Evolutionary conservation across 1,140 invertebrate genomes (phyloP), one percentile per base, ranked within the genome.

Genomic region (Phenacoccus solenopsis): DNA sequence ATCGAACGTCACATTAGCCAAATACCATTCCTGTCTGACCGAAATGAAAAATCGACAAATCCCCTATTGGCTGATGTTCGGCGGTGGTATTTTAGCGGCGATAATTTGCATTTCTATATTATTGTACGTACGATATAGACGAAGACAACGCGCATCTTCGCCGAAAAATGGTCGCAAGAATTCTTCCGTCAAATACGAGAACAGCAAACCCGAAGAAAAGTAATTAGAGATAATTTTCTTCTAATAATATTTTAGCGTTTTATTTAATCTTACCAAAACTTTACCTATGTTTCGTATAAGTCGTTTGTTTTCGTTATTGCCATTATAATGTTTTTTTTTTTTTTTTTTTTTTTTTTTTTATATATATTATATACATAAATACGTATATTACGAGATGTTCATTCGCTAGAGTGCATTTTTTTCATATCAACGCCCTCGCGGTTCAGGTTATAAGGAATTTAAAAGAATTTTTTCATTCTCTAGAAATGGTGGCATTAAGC

Each of bases 61-160:
- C 12, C 59, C 59, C 4, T 64, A 24, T 27, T 25, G 16, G 5
- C 25, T 64, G 25, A 64, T 64, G 59, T 24, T 25, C 25, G 59
- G 59, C 10, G 25, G 59, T 24, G 59, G 59, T 27, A 64, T 64
- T 25, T 24, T 64, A 10, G 59, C 59, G 22, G 22, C 16, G 22
- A 64, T 64, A 25, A 27, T 24, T 24, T 64, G 59, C 16, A 25
- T 64, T 64, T 64, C 20, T 27, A 64, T 64, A 24, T 64, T 64
- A 27, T 16, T 64, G 20, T 64, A 64, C 25, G 25, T 64, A 3
- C 59, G 59, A 24, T 27, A 64, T 64, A 20, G 59, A 3, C 21
- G 59, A 24, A 2, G 59, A 16, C 59, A 25, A 24, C 59, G 59
- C 4, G 59, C 22, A 27, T 20, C 7, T 9, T 64, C 59, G 2